phyloP scores from a whole-genome alignment of 2,888 invertebrate species.

The Proisotoma minuta region DNA sequence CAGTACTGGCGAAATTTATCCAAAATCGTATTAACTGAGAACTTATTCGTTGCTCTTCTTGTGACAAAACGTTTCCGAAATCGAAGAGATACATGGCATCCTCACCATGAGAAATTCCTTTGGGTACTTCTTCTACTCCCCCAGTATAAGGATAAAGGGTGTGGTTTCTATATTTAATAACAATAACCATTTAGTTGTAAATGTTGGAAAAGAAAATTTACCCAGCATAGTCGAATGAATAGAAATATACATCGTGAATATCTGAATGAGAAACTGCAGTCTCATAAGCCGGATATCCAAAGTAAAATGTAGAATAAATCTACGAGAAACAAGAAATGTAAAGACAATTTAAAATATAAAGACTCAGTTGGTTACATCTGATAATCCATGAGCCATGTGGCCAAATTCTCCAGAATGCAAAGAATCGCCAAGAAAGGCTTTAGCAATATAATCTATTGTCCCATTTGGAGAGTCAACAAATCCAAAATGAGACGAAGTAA shows the following conservation, averaged over 20 bases:
- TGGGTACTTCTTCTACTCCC: conserved; percentile 20
- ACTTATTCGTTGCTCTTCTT: conserved; percentile 3
- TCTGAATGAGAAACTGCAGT: conserved; percentile 13
- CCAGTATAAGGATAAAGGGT: conserved; percentile 16
- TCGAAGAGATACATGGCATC: conserved; percentile 23
- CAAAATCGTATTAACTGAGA: not conserved
- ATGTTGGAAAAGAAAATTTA: conserved; percentile 1
- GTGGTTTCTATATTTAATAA: conserved; percentile 4
- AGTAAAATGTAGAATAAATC: conserved; percentile 16
- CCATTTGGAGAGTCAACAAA: conserved; percentile 5
- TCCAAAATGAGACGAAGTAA: conserved; percentile 9
- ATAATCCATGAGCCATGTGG: conserved; percentile 17
- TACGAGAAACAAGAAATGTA: too few species aligned
- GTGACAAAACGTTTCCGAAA: not conserved
- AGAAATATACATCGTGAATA: conserved; percentile 8
- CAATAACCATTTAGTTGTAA: not conserved
- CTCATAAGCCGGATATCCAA: conserved; percentile 10
- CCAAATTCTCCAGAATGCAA: conserved; percentile 15
- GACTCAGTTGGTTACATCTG: conserved; percentile 8
- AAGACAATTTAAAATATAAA: not conserved
- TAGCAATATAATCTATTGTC: not conserved
- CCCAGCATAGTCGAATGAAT: conserved; percentile 22
- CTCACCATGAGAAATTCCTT: conserved; percentile 22
- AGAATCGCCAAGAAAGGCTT: conserved; percentile 6
- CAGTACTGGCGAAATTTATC: conserved; percentile 19